A percentile compares a stretch with the other conserved stretches of the same genome.
These are phyloP conservation scores for Scatophagus argus DNA, from an alignment of 2,113 vertebrate genomes.

Conservation along the genomic window DNA sequence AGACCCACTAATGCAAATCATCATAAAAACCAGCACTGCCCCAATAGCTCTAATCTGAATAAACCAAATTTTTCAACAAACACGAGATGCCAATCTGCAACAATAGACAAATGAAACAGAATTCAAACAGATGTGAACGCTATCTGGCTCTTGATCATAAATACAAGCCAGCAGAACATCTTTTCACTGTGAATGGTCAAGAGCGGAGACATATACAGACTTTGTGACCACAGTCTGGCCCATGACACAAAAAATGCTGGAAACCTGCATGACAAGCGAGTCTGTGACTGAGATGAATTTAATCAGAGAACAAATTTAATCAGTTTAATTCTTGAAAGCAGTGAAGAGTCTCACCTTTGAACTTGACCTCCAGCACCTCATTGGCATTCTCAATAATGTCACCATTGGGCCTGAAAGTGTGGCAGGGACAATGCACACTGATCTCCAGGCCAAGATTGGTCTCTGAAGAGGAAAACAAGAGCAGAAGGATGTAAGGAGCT, in stretches of 20 bases:
- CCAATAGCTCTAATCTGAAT: constrained; percentile 30
- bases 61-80: constrained; percentile 38
- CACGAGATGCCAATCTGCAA: constrained; percentile 46
- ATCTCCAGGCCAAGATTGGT: constrained; percentile 96
- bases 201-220: constrained; percentile 44
- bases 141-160: constrained; percentile 40
- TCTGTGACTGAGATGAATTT: not conserved
- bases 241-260: not conserved
- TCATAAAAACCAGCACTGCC: constrained; percentile 17
- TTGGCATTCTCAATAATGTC: constrained; percentile 92
- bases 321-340: not conserved
- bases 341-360: constrained; percentile 88
- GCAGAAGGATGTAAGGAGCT: constrained; percentile 38
- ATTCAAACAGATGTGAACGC: constrained; percentile 39
- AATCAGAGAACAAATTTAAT: not conserved
- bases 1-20: constrained; percentile 30
- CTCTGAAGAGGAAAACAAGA: constrained; percentile 84
- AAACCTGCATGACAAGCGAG: not conserved
- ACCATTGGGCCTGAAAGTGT: constrained; percentile 95
- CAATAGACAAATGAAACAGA: constrained; percentile 42
- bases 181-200: constrained; percentile 42
- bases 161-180: constrained; percentile 39
- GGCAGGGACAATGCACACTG: constrained; percentile 96
- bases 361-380: constrained; percentile 95
- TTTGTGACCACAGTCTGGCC: constrained; percentile 34